Conservation (phyloP, 2,797 vertebrate species). For the Microhierax caerulescens region DNA sequence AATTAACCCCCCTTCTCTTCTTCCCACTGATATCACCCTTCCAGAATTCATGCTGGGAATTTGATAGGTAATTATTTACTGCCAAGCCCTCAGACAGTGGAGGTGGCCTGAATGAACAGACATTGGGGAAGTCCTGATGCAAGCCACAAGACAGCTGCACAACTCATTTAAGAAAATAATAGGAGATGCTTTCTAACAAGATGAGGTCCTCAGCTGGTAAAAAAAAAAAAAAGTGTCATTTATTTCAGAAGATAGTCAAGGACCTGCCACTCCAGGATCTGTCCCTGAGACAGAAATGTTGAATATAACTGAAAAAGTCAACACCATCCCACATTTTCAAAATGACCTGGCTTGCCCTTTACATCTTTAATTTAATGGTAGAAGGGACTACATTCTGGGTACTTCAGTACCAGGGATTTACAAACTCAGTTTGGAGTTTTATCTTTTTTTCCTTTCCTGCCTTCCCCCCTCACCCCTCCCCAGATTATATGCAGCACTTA, state of each 20-base stretch:
- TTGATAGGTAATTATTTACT: constrained; percentile 2
- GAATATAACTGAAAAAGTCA: background rate
- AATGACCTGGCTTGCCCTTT: background rate
- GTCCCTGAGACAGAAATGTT: background rate
- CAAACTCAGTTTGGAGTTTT: background rate
- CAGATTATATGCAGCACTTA: background rate
- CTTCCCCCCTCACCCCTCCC: no score
- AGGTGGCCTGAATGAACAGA: background rate
- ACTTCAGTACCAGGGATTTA: background rate
- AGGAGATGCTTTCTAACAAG: background rate
- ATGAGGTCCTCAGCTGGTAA: background rate
- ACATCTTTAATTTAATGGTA: background rate
- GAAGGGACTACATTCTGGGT: background rate
- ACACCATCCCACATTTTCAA: background rate
- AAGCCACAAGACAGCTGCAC: background rate
- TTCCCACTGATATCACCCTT: background rate
- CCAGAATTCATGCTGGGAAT: background rate
- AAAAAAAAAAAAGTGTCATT: background rate
- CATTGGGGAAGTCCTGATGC: background rate
- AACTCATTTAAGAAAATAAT: background rate
- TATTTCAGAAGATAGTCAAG: background rate
- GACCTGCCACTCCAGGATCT: background rate
- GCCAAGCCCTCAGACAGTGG: background rate
- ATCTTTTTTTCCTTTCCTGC: background rate
- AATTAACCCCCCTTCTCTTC: background rate